Evolutionary conservation across 2,113 vertebrate species (phyloP).

Genomic region (Dinomys branickii): DNA sequence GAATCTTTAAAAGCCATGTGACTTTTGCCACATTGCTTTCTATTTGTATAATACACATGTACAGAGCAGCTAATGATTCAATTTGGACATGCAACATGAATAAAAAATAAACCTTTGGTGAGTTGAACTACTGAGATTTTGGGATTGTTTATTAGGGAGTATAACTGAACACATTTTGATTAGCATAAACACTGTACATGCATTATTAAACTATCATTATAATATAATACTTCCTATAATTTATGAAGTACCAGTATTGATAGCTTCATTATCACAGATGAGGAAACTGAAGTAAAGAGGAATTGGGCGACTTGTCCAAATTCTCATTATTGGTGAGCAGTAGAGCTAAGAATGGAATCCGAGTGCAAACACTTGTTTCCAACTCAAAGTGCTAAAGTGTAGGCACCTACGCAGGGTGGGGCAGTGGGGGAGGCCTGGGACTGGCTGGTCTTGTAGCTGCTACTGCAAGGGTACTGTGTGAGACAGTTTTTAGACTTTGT

Average conservation of each 20-base stretch:
- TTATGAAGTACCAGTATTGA: neutral
- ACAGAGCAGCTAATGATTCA: constrained; percentile 6
- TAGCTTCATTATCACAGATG: constrained; percentile 2
- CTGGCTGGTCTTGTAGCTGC: neutral
- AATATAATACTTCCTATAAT: neutral
- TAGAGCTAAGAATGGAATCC: neutral
- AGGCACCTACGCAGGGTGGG: neutral
- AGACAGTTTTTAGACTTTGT: neutral
- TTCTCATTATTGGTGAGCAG: neutral
- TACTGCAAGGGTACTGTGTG: neutral
- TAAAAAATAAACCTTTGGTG: constrained; percentile 32
- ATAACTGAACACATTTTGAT: neutral
- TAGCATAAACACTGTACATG: neutral
- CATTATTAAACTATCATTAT: constrained; percentile 13
- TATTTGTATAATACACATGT: neutral
- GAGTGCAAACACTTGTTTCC: neutral
- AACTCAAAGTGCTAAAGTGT: neutral
- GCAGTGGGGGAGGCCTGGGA: neutral
- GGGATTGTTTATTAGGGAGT: constrained; percentile 23
- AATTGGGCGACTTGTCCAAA: neutral
- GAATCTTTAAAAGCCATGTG: neutral
- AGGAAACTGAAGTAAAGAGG: constrained; percentile 34
- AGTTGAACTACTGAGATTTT: neutral
- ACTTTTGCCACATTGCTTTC: neutral
- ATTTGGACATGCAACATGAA: neutral